Conservation (phyloP, 2,888 invertebrate species). For the Sarcophaga carnaria region DNA sequence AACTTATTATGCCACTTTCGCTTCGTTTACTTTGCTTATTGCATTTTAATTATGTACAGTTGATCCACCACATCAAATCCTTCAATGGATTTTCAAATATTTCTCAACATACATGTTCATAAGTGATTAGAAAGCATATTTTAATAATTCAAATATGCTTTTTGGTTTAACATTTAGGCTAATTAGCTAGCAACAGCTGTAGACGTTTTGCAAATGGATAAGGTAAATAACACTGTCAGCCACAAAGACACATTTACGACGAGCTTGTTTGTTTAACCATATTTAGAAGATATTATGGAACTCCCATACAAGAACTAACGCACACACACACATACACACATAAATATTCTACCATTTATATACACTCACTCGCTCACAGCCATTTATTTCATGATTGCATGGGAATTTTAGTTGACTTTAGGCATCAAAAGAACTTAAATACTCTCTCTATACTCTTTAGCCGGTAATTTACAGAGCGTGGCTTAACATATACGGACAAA, state of each 20-base stretch:
- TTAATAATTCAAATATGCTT: conserved; percentile 26
- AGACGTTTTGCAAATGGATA: conserved; percentile 13
- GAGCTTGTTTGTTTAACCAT: conserved; percentile 12
- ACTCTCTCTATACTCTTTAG: neutral
- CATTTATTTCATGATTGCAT: neutral
- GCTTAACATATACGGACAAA: too few relatives aligned
- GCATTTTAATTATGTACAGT: conserved; percentile 7
- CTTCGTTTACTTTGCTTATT: neutral
- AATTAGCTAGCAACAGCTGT: too few relatives aligned
- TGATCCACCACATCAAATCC: neutral
- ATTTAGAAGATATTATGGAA: conserved; percentile 18
- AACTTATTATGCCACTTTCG: too few relatives aligned
- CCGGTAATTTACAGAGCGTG: too few relatives aligned
- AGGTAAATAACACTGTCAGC: neutral
- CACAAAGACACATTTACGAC: neutral
- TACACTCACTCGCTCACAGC: neutral
- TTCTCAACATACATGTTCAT: too few relatives aligned
- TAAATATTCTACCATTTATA: conserved; percentile 20
- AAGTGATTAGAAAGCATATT: too few relatives aligned
- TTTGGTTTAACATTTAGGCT: too few relatives aligned
- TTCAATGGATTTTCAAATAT: too few relatives aligned
- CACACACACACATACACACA: conserved; percentile 13
- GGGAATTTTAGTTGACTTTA: conserved; percentile 38
- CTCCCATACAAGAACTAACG: neutral
- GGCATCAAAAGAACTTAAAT: conserved; percentile 34